These are phyloP conservation scores for Brotogeris chrysoptera DNA, from an alignment of 2,797 vertebrate genomes.

Conservation along the genomic window DNA sequence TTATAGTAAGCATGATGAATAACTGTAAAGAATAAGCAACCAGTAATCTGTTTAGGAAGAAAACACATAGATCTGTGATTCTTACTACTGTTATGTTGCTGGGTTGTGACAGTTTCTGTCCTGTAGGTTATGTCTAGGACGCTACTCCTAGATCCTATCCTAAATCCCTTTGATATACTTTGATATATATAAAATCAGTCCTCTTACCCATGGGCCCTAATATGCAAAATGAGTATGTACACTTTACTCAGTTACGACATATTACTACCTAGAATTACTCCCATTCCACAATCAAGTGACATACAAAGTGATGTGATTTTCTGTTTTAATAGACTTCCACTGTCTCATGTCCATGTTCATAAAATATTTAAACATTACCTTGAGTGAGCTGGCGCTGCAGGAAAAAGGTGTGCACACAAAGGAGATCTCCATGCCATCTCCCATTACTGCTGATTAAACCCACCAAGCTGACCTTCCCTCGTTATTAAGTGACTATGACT, in stretches of 20 bases:
- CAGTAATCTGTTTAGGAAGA: neutral
- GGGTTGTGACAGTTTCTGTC: neutral
- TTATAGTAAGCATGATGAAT: neutral
- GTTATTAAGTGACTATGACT: rapidly evolving
- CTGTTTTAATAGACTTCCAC: neutral
- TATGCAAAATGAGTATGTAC: rapidly evolving
- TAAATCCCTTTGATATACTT: rapidly evolving
- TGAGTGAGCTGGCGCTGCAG: neutral
- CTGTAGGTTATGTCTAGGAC: neutral
- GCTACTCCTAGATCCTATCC: neutral
- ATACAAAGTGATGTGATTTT: neutral
- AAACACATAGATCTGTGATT: neutral
- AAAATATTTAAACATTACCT: neutral
- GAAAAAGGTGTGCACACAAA: rapidly evolving
- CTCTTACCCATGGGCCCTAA: neutral
- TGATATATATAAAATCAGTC: neutral
- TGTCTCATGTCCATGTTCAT: neutral
- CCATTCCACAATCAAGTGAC: neutral
- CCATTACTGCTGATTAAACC: rapidly evolving
- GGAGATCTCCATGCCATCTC: neutral
- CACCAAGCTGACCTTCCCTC: neutral
- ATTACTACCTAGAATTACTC: neutral
- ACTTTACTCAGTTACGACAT: neutral
- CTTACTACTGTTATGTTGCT: neutral
- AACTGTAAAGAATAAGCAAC: neutral